Percentiles rank a stretch among this genome's conserved stretches.
phyloP scores from a whole-genome alignment of 30 jellyfish, hydroid and myxozoan species.

The Calvadosia cruxmelitensis region DNA sequence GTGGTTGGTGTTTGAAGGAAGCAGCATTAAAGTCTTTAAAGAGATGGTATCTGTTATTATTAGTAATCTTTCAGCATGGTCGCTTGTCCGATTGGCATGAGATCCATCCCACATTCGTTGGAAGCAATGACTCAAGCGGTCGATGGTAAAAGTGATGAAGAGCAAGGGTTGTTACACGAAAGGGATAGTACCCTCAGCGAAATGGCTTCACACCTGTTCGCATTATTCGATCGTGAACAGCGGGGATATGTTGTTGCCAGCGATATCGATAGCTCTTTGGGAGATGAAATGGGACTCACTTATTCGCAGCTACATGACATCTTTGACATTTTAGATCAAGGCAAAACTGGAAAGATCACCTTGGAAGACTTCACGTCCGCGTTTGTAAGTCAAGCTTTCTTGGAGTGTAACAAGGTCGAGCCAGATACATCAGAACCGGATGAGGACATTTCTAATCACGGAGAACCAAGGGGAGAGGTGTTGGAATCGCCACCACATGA shows the following conservation, averaged over 20 bases:
- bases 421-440: slow-evolving; percentile 6
- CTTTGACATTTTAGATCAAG: slow-evolving; percentile 39
- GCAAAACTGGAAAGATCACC: slow-evolving; percentile 37
- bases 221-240: slow-evolving; percentile 14
- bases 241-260: slow-evolving; percentile 29
- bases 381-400: slow-evolving; percentile 7
- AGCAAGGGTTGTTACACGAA: too few species aligned
- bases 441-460: slow-evolving; percentile 5
- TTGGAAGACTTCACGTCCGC: slow-evolving; percentile 44
- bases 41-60: too few species aligned
- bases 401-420: background rate
- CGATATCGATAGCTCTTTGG: slow-evolving; percentile 12
- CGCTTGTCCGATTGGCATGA: too few species aligned
- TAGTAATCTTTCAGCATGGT: too few species aligned
- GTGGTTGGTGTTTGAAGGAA: too few species aligned
- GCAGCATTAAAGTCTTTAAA: too few species aligned
- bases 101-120: too few species aligned
- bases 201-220: slow-evolving; percentile 36
- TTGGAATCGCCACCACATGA: background rate
- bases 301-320: slow-evolving; percentile 33
- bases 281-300: slow-evolving; percentile 13
- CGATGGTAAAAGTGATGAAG: too few species aligned
- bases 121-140: too few species aligned
- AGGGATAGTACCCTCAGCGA: slow-evolving; percentile 2
- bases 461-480: background rate